A percentile compares a stretch with the other conserved stretches of the same genome.
These are phyloP conservation scores for Pyrrhia umbra DNA, from an alignment of 2,888 invertebrate species.

Conservation along the genomic window DNA sequence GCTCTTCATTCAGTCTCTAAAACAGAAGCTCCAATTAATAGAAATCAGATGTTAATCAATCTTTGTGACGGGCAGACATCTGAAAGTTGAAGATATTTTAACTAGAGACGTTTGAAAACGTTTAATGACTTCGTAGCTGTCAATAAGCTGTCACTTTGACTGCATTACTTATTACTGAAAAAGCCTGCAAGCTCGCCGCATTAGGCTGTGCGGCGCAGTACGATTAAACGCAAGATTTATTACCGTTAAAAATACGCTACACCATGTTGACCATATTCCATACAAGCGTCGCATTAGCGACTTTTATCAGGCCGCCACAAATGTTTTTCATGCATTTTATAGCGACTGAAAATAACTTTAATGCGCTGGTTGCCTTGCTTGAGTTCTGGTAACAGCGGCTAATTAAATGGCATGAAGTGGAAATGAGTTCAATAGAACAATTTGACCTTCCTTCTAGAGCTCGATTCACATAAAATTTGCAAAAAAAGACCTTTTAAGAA, in stretches of 20 bases:
- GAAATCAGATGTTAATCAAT: conserved; percentile 31
- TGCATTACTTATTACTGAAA: conserved; percentile 30
- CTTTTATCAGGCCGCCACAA: conserved; percentile 37
- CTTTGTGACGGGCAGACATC: background rate
- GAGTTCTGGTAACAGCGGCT: conserved; percentile 29
- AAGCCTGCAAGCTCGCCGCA: conserved; percentile 23
- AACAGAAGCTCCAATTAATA: conserved; percentile 13
- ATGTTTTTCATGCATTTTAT: conserved; percentile 41
- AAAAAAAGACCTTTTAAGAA: background rate
- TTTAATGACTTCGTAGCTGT: conserved; percentile 32
- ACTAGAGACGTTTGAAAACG: background rate
- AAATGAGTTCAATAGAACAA: conserved; percentile 29
- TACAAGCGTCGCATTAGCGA: conserved; percentile 42
- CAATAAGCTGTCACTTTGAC: conserved; percentile 17
- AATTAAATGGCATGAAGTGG: conserved; percentile 42
- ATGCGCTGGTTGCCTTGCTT: conserved; percentile 19
- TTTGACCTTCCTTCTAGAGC: conserved; percentile 22
- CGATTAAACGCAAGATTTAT: conserved; percentile 40
- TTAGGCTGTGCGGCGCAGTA: conserved; percentile 18
- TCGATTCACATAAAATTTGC: conserved; percentile 9
- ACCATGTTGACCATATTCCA: conserved; percentile 9
- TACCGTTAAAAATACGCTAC: conserved; percentile 27
- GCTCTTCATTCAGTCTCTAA: background rate
- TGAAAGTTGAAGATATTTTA: conserved; percentile 16
- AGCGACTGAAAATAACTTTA: conserved; percentile 52